Evolutionary conservation across 2,888 invertebrate species (phyloP), one percentile per base, ranked within the genome.

Genomic region (Cheilosia vulpina): DNA sequence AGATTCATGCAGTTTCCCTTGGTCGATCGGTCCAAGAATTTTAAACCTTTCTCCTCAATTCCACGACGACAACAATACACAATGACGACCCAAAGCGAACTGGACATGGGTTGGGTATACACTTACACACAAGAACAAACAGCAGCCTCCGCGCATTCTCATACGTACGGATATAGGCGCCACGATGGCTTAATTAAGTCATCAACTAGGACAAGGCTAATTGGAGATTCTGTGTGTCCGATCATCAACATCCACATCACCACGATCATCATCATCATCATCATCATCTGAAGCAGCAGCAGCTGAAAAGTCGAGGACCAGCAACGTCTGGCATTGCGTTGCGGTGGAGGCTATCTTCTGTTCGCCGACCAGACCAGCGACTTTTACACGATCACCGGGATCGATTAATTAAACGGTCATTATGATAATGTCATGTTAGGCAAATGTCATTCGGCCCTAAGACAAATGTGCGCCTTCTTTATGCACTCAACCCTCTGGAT

Each of bases 151-250:
- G 50, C 60, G 80, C 81, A 85, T 85, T 85, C 76, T 60, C n/a
- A 69, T 78, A 66, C 57, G 60, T 27, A 63, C 34, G 27, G 71
- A 87, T 87, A 79, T 87, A 88, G 91, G 92, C 92, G 92, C 92
- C 91, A 92, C 89, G 90, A 89, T 89, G 91, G 89, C 92, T 92
- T 92, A 92, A 92, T 92, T 92, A 92, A 92, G 92, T 92, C 92
- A 92, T 92, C 92, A 92, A 92, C 90, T 90, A 91, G 91, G 81
- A 85, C 85, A 81, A 62, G 68, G 90, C 92, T 92, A 92, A 92
- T 92, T 92, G 92, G 91, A 90, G 90, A 91, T 91, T 89, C 91
- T 92, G 91, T 89, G 90, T 89, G 76, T 88, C 89, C 68, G 80
- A 87, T 75, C 85, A 76, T 79, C 85, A 77, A 85, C 77, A 78